Base-by-base conservation (phyloP, 1,140 invertebrate species). In the Brachionus manjavacas region DNA sequence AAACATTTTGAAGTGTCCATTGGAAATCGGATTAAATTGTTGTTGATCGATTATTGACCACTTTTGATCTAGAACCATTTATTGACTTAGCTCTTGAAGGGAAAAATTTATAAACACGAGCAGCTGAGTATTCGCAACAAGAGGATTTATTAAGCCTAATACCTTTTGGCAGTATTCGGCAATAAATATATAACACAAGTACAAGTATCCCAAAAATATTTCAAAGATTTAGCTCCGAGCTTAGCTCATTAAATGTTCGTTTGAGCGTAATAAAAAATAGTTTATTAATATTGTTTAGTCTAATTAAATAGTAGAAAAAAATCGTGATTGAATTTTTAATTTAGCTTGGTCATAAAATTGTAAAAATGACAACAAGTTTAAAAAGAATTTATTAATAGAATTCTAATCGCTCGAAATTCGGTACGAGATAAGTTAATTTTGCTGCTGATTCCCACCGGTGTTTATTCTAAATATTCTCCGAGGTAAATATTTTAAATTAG, bases 251-350 rank as follows among this genome's bases (percentile, higher is more conserved):
- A 16, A 68, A 68, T 68, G 64, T 68, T 68, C 64, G 64, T 35
- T 35, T 68, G 28, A 68, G 64, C 64, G 25, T 68, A 31, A 68
- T 68, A 68, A 68, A 64, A 68, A 68, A 68, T 31, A 68, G 25
- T 31, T 31, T 68, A 68, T 72, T 72, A 39, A 72, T 72, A 72
- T 39, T 72, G 68, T 72, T 72, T 72, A 39, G 68, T 39, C 68
- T 72, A 72, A 39, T 72, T 39, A 72, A 72, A 16, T 28, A 72
- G 68, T 16, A 72, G 35, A 31, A 72, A n/a, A 35, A 39, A 68
- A 68, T 31, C 64, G 64, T 31, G 31, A 31, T 68, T 68, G 52
- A 55, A 31, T 68, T 68, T 68, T 35, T 31, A 68, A 31, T 68
- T 68, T 35, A 28, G 28, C 64, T 31, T 68, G 68, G 68, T 72